Evolutionary conservation across 2,888 invertebrate species (phyloP).

Genomic region (Cheilosia urbana): DNA sequence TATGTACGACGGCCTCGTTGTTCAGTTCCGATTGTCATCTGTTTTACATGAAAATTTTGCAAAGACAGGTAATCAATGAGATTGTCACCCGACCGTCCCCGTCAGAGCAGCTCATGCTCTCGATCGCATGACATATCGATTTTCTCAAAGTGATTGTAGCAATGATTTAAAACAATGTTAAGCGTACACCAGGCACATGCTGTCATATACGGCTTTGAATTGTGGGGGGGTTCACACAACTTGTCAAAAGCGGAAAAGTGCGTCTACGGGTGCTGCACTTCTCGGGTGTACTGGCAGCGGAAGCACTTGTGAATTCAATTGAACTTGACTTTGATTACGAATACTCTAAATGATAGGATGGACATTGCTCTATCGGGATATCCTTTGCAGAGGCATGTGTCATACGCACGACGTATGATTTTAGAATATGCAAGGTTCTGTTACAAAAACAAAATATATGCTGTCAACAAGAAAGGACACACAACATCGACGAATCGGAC

Average conservation of each 20-base stretch:
- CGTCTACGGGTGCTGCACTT: neutral
- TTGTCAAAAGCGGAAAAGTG: neutral
- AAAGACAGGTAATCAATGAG: conserved; percentile 57
- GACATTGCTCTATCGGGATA: no score
- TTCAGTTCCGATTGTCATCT: conserved; percentile 28
- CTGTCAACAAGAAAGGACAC: no score
- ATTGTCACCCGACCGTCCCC: neutral
- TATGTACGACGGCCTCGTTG: neutral
- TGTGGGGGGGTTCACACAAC: neutral
- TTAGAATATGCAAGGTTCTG: no score
- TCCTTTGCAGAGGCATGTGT: no score
- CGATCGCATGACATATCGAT: conserved; percentile 23
- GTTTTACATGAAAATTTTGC: conserved; percentile 50
- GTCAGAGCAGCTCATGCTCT: neutral
- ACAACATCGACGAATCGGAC: no score
- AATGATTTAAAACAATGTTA: conserved; percentile 24
- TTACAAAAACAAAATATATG: no score
- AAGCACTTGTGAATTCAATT: no score
- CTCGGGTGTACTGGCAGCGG: neutral
- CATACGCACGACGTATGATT: no score
- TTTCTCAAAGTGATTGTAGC: conserved; percentile 22
- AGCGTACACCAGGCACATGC: neutral
- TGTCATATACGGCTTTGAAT: neutral
- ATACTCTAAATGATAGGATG: no score
- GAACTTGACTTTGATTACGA: no score